Conservation (phyloP, 2,888 invertebrate genomes). For the Lithosia quadra region DNA sequence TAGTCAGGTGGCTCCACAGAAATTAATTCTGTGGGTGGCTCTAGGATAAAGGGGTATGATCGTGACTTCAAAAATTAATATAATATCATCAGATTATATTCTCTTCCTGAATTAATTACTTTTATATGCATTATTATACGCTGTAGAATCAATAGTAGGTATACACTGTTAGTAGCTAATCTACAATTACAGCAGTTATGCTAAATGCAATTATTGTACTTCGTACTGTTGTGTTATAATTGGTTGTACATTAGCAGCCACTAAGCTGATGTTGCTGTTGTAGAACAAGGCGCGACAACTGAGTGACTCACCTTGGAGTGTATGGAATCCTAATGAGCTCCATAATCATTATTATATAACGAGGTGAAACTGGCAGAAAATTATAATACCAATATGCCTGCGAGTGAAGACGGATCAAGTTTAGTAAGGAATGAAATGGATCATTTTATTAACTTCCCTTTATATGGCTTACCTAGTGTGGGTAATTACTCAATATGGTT, state of each 20-base stretch:
- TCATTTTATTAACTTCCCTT: too few relatives aligned
- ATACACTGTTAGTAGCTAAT: not conserved
- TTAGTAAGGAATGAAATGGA: too few relatives aligned
- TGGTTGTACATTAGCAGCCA: slow-evolving; percentile 1
- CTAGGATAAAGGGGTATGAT: too few relatives aligned
- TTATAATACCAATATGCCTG: not conserved
- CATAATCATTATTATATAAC: slow-evolving; percentile 11
- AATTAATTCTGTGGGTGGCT: too few relatives aligned
- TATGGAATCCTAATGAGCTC: slow-evolving; percentile 10
- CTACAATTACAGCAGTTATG: not conserved
- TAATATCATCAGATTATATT: not conserved
- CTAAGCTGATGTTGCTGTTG: not conserved
- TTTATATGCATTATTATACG: not conserved
- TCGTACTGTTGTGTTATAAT: not conserved
- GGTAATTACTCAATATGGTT: too few relatives aligned
- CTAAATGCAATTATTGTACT: not conserved
- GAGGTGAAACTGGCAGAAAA: not conserved
- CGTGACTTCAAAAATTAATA: too few relatives aligned
- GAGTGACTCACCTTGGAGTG: slow-evolving; percentile 14
- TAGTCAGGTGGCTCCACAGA: too few relatives aligned
- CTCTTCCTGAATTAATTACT: not conserved
- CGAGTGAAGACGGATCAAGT: not conserved
- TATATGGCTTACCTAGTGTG: too few relatives aligned
- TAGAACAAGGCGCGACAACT: slow-evolving; percentile 3
- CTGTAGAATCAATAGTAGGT: not conserved